Conservation (phyloP, 2,113 vertebrate species). For the Malurus cyaneus region DNA sequence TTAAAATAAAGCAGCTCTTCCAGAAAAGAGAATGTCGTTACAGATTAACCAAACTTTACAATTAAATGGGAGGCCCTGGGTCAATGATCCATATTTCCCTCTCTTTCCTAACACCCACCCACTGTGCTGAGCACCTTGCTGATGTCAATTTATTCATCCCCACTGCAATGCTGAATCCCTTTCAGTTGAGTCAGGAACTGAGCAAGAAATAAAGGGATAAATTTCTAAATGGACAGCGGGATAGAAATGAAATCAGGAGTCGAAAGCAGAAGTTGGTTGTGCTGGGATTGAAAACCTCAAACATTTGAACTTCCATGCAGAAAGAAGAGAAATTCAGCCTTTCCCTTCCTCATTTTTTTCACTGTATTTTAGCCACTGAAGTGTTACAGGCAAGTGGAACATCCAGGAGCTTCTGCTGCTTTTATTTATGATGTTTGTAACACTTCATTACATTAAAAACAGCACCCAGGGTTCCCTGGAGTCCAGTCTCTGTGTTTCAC, state of each 20-base stretch:
- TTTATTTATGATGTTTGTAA: background rate
- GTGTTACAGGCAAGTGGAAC: background rate
- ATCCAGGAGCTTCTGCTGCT: background rate
- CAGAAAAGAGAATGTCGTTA: background rate
- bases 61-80: background rate
- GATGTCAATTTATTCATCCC: background rate
- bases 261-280: background rate
- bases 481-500: background rate
- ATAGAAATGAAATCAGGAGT: background rate
- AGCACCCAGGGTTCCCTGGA: background rate
- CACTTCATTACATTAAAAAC: background rate
- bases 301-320: background rate
- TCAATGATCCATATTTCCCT: background rate
- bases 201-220: background rate
- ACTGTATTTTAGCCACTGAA: background rate
- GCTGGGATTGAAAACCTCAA: background rate
- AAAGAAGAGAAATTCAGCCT: background rate
- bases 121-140: background rate
- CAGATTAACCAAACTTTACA: background rate
- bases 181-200: background rate
- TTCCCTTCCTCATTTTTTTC: background rate
- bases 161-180: background rate
- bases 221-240: background rate
- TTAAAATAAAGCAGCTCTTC: background rate
- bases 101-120: background rate